Evolutionary conservation across 2,797 vertebrate genomes (phyloP), one percentile per base, ranked within the genome.

Genomic region (Aphelocoma californica): DNA sequence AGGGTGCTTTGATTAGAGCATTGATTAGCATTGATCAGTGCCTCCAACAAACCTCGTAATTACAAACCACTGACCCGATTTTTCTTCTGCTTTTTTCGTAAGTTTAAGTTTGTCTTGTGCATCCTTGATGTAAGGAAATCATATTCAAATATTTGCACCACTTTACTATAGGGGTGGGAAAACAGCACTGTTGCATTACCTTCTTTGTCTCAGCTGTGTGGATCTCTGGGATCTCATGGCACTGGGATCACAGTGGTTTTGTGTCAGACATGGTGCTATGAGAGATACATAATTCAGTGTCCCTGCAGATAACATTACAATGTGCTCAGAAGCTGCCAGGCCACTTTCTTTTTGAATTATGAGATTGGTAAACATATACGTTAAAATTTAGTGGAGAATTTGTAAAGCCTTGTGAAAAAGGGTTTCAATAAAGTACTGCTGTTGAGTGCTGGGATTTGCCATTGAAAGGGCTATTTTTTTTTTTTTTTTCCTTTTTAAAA

Each of bases 251-350:
- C 31, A 61, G 71, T 69, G 44, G 21, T 85, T 65, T 60, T 93
- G 96, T 94, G 54, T 90, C 73, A 90, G 84, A 62, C n/a, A 5
- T 38, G 69, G 56, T 60, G 51, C 75, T 89, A 10, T 70, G 77
- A 80, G 70, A 72, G 75, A 73, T 96, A 32, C 73, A 91, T 96
- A 96, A 96, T 97, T 96, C 78, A 95, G 86, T 92, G 84, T 93
- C 90, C 64, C 71, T 87, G 80, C 93, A 94, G 93, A 93, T 89
- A 90, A 65, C 69, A 57, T 96, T 92, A 84, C 65, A 90, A 36
- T 57, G 77, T 81, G 79, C 72, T 89, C 29, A 36, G 94, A 88
- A 67, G 36, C 95, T 92, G 50, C 84, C 75, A 88, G 91, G 61
- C 29, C 57, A 78, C 71, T 96, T 96, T 65, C 66, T 81, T 95